These are phyloP conservation scores for Acleris literana DNA, from an alignment of 2,888 invertebrate species.

Conservation along the genomic window DNA sequence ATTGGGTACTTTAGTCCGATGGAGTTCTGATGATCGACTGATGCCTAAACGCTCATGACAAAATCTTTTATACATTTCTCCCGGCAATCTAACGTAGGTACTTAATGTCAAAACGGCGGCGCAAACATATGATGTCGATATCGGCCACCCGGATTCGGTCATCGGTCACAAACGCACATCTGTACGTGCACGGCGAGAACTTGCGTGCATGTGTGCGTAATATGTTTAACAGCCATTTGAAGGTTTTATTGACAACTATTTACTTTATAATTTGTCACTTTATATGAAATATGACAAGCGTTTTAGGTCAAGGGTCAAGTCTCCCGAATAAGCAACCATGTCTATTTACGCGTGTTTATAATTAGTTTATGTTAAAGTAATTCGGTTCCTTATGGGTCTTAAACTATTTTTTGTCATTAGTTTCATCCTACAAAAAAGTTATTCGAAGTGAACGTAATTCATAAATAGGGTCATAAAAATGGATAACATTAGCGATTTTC, in stretches of 20 bases:
- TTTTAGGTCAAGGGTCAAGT: constrained; percentile 40
- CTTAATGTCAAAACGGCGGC: constrained; percentile 59
- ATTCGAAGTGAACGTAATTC: no score
- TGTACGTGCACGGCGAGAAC: constrained; percentile 43
- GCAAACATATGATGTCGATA: constrained; percentile 67
- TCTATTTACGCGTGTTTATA: neutral
- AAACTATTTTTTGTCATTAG: neutral
- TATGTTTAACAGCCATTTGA: constrained; percentile 49
- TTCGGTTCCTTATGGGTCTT: neutral
- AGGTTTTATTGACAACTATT: constrained; percentile 60
- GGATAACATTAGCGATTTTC: no score
- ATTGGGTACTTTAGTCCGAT: constrained; percentile 56
- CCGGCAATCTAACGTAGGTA: constrained; percentile 58
- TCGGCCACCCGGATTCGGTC: constrained; percentile 63
- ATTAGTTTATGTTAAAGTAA: neutral
- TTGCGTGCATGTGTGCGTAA: constrained; percentile 45
- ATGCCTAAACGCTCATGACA: constrained; percentile 56
- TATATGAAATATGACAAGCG: constrained; percentile 47
- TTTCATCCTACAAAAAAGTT: neutral
- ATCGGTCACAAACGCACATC: constrained; percentile 46
- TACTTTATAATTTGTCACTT: constrained; percentile 61
- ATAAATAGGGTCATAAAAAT: no score
- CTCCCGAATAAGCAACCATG: constrained; percentile 18
- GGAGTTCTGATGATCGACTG: constrained; percentile 70
- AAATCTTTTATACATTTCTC: constrained; percentile 78